A percentile compares a stretch with the other conserved stretches of the same genome.
Evolutionary conservation across 2,797 vertebrate genomes (phyloP).

Genomic region (Amblyopsis hoosieri): DNA sequence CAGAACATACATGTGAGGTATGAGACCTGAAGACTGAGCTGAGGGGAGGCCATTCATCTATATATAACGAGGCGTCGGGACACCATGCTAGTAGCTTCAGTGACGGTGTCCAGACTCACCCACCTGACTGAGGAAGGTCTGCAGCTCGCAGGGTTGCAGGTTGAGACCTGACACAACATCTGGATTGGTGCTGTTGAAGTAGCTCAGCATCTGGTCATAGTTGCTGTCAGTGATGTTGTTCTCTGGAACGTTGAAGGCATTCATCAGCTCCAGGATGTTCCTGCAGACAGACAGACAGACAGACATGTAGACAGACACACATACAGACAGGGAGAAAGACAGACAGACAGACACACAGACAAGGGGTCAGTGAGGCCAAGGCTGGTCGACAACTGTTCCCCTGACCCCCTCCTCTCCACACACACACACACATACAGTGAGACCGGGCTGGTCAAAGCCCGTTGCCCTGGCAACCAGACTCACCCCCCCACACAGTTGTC

Average conservation of each 20-base stretch:
- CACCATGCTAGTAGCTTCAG: not conserved
- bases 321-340: no score
- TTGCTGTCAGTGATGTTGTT: constrained; percentile 82
- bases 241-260: constrained; percentile 85
- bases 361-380: no score
- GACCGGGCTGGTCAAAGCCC: no score
- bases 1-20: not conserved
- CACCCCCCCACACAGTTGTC: constrained; percentile 86
- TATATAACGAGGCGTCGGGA: not conserved
- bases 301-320: not conserved
- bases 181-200: constrained; percentile 72
- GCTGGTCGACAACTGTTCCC: no score
- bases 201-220: constrained; percentile 68
- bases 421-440: no score
- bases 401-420: no score
- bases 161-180: constrained; percentile 56
- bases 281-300: constrained; percentile 55
- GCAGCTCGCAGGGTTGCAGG: constrained; percentile 82
- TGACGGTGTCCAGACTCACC: not conserved
- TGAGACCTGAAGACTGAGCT: not conserved
- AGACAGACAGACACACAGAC: no score
- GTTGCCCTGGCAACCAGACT: constrained; percentile 31
- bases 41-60: not conserved
- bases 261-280: constrained; percentile 86
- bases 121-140: constrained; percentile 86